Base-by-base conservation (phyloP, 2,113 vertebrate species). In the Albula glossodonta region DNA sequence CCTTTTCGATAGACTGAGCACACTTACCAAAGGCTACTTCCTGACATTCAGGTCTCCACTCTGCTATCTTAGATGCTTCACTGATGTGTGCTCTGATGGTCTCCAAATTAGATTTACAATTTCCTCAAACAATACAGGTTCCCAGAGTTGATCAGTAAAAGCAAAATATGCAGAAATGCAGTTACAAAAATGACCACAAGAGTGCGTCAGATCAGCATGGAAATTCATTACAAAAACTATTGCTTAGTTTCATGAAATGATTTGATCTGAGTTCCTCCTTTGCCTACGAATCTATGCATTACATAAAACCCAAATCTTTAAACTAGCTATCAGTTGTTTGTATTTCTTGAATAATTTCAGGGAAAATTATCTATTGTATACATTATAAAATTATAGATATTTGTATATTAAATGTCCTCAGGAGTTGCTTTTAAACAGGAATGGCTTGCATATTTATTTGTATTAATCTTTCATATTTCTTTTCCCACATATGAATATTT, bases 161-260 rank as follows among this genome's bases (percentile, higher is more conserved):
- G n/a, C 19, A 17, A 0, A n/a, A 12, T 5, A 60, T 10, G 48
- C 77, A 49, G 11, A 22, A 8, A 6, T 57, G 74, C 74, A 53
- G 70, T 78, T 84, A 10, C 4, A 50, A 49, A 31, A 84, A 81
- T 12, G 4, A 66, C 84, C 84, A 80, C 78, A 80, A 85, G 84
- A 81, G 0, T 56, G 78, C 48, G 66, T 9, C 19, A 48, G 22
- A 81, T 17, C 48, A 12, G 50, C 53, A 81, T 79, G 79, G 78
- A n/a, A 50, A 85, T n/a, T 17, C 74, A 48, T 48, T 49, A 25
- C n/a, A 57, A 22, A 80, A 66, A 63, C 15, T 66, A 66, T 66
- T 66, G 60, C 60, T 66, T 19, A 66, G 60, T 66, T 25, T 74
- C n/a, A 74, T 74, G n/a, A 31, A 10, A 22, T 31, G 31, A 74